Evolutionary conservation across 2,888 invertebrate genomes (phyloP), one percentile per base, ranked within the genome.

Genomic region (Entomobrya multifasciata): DNA sequence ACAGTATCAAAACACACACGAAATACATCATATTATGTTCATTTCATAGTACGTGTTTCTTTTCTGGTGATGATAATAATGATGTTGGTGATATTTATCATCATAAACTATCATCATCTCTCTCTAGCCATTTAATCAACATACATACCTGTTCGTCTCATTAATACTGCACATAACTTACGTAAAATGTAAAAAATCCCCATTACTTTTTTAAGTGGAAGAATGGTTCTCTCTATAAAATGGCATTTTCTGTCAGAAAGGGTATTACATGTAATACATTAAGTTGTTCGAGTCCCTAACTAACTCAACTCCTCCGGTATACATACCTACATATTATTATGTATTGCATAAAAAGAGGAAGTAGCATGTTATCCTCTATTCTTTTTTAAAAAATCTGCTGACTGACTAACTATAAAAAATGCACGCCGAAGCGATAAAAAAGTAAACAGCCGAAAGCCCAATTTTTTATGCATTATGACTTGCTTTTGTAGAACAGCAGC

Each of bases 401-500:
- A 49, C 49, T 74, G 49, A 52, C 70, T 47, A 0, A 41, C 41
- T 52, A 52, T 2, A 74, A 10, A 67, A 74, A 74, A 74, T 74
- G 27, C 52, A 74, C 74, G 74, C 30, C 20, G 52, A 8, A 49
- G 25, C 52, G 74, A 77, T 60, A 60, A 77, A 44, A 41, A 44
- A 81, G 70, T 57, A 70, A 10, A 52, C 27, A 74, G 74, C 74
- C 74, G 74, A 72, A 74, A 44, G 55, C 41, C 62, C 85, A 84
- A 85, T 85, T 78, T 85, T 85, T 85, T 78, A 85, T 85, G 85
- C 85, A 85, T 85, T 62, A 57, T 57, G 77, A 57, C 55, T 77
- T 74, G 74, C 27, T 52, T 74, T 74, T 74, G 52, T 49, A 74
- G 74, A 74, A 74, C 74, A 49, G 49, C 10, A 74, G 17, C 22